Evolutionary conservation across 2,888 invertebrate genomes (phyloP).

Genomic region (Caenorhabditis panamensis): DNA sequence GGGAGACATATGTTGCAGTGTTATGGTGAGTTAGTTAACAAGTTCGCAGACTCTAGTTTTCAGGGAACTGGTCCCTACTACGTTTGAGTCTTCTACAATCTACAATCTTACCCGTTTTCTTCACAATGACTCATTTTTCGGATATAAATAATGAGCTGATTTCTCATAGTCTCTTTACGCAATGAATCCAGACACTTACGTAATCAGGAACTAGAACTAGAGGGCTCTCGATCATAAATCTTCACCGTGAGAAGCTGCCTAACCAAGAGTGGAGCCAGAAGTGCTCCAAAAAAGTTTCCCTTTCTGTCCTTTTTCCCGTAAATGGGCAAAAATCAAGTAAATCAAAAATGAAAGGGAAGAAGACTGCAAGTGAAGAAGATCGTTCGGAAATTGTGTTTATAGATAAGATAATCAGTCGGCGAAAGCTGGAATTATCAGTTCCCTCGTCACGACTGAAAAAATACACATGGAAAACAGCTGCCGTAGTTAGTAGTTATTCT

Average conservation of each 20-base stretch:
- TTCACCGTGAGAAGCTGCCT: constrained; percentile 39
- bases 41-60: no score
- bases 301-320: neutral
- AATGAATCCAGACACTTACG: constrained; percentile 35
- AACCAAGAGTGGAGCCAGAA: neutral
- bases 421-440: constrained; percentile 19
- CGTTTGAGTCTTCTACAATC: no score
- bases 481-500: neutral
- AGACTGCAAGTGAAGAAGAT: constrained; percentile 1
- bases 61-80: no score
- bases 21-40: no score
- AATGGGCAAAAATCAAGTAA: neutral
- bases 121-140: no score
- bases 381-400: neutral
- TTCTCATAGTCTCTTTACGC: neutral
- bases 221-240: constrained; percentile 16
- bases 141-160: constrained; percentile 1
- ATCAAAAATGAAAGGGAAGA: neutral
- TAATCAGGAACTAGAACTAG: constrained; percentile 30
- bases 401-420: constrained; percentile 5
- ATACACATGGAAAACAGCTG: constrained; percentile 12
- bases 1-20: no score
- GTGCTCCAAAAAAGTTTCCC: neutral
- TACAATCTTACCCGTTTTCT: no score
- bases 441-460: neutral